phyloP scores from a whole-genome alignment of 2,888 invertebrate species.

The Meloe dianella region DNA sequence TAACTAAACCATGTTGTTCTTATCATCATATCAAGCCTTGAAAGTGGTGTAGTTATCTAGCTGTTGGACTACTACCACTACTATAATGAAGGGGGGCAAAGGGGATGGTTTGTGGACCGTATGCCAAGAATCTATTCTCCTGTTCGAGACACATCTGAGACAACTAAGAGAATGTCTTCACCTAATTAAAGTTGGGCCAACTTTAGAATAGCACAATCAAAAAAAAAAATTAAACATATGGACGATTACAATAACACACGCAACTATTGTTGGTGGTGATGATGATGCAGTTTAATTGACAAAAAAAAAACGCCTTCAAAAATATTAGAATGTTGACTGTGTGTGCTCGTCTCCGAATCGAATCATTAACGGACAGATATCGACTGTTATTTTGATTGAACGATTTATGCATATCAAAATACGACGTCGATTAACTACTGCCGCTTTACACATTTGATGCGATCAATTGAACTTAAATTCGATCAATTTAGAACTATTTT shows the following conservation, averaged over 20 bases:
- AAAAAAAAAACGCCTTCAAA: neutral
- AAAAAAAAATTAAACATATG: constrained; percentile 16
- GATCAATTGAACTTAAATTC: neutral
- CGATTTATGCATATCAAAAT: constrained; percentile 8
- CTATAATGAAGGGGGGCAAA: neutral
- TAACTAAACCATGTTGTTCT: constrained; percentile 45
- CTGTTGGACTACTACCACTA: neutral
- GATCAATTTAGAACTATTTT: neutral
- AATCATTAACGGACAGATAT: neutral
- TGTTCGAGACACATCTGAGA: neutral
- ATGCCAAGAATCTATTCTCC: constrained; percentile 14
- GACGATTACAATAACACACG: constrained; percentile 32
- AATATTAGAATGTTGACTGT: neutral
- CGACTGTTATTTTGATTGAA: constrained; percentile 2
- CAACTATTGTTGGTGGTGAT: constrained; percentile 34
- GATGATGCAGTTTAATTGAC: neutral
- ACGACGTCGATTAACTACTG: neutral
- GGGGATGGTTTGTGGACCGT: constrained; percentile 26
- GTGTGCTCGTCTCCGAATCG: neutral
- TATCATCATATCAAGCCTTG: constrained; percentile 36
- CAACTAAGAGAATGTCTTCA: neutral
- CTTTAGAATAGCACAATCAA: neutral
- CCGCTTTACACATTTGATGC: neutral
- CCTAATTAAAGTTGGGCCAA: neutral
- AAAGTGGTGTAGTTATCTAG: neutral